Evolutionary conservation across 2,888 invertebrate species (phyloP).

Genomic region (Drosophila suboccidentalis): DNA sequence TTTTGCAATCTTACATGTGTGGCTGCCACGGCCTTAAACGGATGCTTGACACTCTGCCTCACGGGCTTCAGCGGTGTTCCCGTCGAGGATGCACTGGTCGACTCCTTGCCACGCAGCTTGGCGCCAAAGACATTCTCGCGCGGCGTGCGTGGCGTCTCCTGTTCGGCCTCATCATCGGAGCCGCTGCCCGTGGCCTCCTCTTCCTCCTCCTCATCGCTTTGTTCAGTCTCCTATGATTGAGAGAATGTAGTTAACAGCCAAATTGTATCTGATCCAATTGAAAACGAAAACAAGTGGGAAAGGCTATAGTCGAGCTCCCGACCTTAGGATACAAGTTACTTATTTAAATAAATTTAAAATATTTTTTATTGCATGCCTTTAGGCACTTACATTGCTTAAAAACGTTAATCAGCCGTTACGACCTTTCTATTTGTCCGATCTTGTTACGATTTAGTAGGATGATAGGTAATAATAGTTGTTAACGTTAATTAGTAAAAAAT

Average conservation of each 20-base stretch:
- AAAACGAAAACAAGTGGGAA: no score
- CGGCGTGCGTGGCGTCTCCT: constrained; percentile 20
- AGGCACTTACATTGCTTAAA: no score
- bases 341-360: no score
- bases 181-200: constrained; percentile 68
- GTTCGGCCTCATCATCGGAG: constrained; percentile 66
- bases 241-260: neutral
- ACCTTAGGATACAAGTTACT: no score
- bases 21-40: constrained; percentile 81
- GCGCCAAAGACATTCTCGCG: constrained; percentile 72
- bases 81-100: constrained; percentile 9
- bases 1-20: constrained; percentile 83
- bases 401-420: no score
- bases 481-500: no score
- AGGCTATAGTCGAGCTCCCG: no score
- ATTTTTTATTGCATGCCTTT: no score
- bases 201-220: constrained; percentile 57
- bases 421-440: no score
- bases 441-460: no score
- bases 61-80: constrained; percentile 48
- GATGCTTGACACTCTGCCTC: constrained; percentile 70
- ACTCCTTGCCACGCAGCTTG: constrained; percentile 58
- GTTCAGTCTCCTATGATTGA: constrained; percentile 58
- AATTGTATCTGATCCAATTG: no score
- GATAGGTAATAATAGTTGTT: no score